A percentile compares a stretch with the other conserved stretches of the same genome.
These are phyloP conservation scores for Erebia palarica DNA, from an alignment of 2,888 invertebrate species.

Conservation along the genomic window DNA sequence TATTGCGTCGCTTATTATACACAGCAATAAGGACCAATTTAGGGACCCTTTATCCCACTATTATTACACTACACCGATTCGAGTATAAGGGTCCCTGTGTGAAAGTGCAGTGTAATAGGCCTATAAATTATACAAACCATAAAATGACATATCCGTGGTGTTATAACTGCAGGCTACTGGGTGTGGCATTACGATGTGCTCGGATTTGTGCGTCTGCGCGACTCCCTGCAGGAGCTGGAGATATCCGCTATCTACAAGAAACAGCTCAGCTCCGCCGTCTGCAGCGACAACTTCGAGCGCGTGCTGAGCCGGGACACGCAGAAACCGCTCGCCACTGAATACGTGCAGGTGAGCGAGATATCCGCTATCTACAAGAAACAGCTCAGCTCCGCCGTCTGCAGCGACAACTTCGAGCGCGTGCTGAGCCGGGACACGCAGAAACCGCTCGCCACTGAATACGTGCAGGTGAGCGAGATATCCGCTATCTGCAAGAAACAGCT, in stretches of 20 bases:
- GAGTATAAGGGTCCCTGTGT: too few species aligned
- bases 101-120: too few species aligned
- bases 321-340: slow-evolving; percentile 39
- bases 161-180: slow-evolving; percentile 65
- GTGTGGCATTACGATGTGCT: slow-evolving; percentile 72
- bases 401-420: slow-evolving; percentile 41
- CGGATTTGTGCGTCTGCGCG: slow-evolving; percentile 68
- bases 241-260: slow-evolving; percentile 60
- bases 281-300: slow-evolving; percentile 36
- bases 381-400: slow-evolving; percentile 37
- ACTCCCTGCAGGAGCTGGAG: slow-evolving; percentile 53
- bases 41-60: too few species aligned
- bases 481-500: slow-evolving; percentile 45
- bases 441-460: slow-evolving; percentile 41
- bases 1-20: too few species aligned
- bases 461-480: slow-evolving; percentile 46
- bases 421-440: slow-evolving; percentile 43
- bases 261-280: slow-evolving; percentile 36
- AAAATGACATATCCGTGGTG: background rate
- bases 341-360: slow-evolving; percentile 47
- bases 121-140: too few species aligned
- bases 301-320: slow-evolving; percentile 46
- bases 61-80: too few species aligned
- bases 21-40: too few species aligned
- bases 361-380: slow-evolving; percentile 45